These are phyloP conservation scores for Tupiocoris notatus DNA, from an alignment of 2,888 invertebrate species.

Conservation along the genomic window DNA sequence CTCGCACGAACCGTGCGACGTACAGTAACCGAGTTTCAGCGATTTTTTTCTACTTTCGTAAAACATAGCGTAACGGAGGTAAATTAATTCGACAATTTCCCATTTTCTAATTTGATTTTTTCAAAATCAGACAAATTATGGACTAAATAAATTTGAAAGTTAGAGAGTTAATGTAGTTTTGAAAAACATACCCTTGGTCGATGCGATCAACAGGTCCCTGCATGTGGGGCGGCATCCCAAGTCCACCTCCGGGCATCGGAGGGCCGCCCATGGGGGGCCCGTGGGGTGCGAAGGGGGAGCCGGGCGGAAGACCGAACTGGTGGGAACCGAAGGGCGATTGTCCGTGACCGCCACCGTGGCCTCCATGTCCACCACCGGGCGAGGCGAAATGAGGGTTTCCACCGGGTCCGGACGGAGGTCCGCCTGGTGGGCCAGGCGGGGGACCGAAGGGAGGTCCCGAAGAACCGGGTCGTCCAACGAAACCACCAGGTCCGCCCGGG, in stretches of 20 bases:
- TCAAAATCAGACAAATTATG: no score
- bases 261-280: conserved; percentile 61
- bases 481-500: conserved; percentile 66
- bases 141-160: no score
- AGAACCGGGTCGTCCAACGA: conserved; percentile 60
- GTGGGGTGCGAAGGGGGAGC: conserved; percentile 66
- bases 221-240: conserved; percentile 62
- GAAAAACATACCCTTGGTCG: conserved; percentile 75
- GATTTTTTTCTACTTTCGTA: no score
- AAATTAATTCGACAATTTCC: no score
- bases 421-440: conserved; percentile 57
- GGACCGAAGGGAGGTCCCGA: conserved; percentile 53
- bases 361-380: conserved; percentile 54
- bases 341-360: conserved; percentile 3
- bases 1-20: no score
- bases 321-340: conserved; percentile 60
- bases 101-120: no score
- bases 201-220: conserved; percentile 80
- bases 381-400: conserved; percentile 66
- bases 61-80: no score
- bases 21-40: no score
- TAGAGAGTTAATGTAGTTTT: no score
- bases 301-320: conserved; percentile 69
- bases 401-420: background rate
- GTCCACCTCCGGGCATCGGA: conserved; percentile 63